phyloP scores from a whole-genome alignment of 2,113 vertebrate genomes.

The Microcebus murinus region DNA sequence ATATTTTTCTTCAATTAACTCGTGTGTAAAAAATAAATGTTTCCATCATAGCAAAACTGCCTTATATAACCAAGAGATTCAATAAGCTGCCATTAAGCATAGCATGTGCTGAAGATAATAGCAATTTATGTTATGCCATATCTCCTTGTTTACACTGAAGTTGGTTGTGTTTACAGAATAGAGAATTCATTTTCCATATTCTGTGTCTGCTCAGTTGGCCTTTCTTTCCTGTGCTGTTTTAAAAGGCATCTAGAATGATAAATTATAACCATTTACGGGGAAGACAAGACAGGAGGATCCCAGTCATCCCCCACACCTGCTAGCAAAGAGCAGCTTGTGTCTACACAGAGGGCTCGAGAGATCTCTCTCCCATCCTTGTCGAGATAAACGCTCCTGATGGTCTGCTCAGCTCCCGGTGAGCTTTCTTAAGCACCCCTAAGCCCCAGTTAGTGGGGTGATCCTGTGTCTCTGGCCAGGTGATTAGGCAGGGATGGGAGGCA shows the following conservation, averaged over 20 bases:
- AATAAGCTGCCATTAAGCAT: background rate
- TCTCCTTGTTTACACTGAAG: background rate
- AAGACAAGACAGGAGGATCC: background rate
- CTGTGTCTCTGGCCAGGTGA: background rate
- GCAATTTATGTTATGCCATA: background rate
- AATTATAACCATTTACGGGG: background rate
- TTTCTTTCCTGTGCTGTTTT: background rate
- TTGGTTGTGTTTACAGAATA: background rate
- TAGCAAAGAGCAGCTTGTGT: background rate
- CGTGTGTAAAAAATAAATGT: background rate
- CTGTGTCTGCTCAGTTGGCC: background rate
- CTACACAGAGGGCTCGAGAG: background rate
- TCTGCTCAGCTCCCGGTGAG: background rate
- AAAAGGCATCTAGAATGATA: background rate
- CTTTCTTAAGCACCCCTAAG: accelerated
- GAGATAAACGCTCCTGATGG: background rate
- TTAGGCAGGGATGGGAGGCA: no score
- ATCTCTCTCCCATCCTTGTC: background rate
- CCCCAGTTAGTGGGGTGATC: background rate
- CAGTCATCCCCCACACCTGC: background rate
- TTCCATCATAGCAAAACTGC: background rate
- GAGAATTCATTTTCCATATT: background rate
- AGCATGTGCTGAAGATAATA: background rate
- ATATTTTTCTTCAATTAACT: slow-evolving; percentile 32
- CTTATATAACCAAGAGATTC: background rate